phyloP scores from a whole-genome alignment of 1,140 invertebrate species.

The Drosophila arawakana region DNA sequence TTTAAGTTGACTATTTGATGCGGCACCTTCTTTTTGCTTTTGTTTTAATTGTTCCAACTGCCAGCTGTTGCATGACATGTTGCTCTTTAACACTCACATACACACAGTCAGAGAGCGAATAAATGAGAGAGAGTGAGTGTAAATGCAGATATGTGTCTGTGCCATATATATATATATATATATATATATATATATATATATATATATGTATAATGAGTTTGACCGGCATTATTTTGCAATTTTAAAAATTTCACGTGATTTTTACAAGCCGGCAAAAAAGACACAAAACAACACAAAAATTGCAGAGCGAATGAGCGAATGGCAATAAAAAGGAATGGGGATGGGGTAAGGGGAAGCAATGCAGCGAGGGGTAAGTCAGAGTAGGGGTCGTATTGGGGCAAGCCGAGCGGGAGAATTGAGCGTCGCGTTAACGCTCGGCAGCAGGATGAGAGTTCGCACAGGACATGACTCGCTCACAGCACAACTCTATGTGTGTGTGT shows the following conservation, averaged over 20 bases:
- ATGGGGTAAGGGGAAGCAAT: not conserved
- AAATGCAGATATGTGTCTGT: constrained; percentile 13
- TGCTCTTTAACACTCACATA: constrained; percentile 11
- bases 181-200: constrained; percentile 12
- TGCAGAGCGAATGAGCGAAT: not conserved
- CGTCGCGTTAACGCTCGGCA: constrained; percentile 24
- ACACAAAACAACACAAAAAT: constrained; percentile 37
- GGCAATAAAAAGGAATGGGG: not conserved
- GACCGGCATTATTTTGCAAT: constrained; percentile 75
- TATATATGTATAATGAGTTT: constrained; percentile 67
- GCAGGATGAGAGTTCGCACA: constrained; percentile 34
- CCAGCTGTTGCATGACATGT: constrained; percentile 55
- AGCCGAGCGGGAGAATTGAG: constrained; percentile 16
- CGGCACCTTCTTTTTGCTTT: constrained; percentile 6
- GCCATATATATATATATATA: constrained; percentile 2
- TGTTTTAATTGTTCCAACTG: constrained; percentile 12
- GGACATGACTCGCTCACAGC: constrained; percentile 35
- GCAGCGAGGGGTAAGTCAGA: not conserved
- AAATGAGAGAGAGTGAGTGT: constrained; percentile 5
- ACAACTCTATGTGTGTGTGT: constrained; percentile 3
- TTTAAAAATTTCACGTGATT: constrained; percentile 72
- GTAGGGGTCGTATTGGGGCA: not conserved
- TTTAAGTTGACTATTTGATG: constrained; percentile 1
- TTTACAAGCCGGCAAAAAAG: constrained; percentile 64
- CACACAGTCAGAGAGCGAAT: not conserved